phyloP scores from a whole-genome alignment of 2,113 vertebrate genomes.

The Sturnus vulgaris region DNA sequence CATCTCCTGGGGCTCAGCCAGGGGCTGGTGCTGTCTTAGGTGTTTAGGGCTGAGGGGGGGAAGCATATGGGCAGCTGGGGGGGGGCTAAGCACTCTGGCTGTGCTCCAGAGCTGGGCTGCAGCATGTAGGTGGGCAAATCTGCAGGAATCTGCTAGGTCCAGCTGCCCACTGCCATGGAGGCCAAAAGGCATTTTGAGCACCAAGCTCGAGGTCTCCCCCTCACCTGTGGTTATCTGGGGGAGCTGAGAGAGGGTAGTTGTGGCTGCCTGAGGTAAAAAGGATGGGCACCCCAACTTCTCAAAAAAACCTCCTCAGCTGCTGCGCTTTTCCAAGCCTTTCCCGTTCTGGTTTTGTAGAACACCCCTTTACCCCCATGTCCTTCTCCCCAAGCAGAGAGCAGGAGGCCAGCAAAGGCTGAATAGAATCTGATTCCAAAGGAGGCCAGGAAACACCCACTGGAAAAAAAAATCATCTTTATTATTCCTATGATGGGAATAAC shows the following conservation, averaged over 20 bases:
- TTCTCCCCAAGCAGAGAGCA: not conserved
- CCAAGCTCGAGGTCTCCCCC: not conserved
- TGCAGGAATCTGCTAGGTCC: not conserved
- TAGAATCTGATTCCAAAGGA: not conserved
- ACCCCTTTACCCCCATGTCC: rapidly evolving
- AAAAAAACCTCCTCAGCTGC: no score
- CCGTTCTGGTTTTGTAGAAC: not conserved
- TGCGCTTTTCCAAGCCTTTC: not conserved
- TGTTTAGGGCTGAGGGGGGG: not conserved
- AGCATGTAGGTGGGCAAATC: rapidly evolving
- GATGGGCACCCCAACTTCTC: not conserved
- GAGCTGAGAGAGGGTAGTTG: not conserved
- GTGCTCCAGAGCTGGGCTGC: not conserved
- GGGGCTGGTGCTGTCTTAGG: no score
- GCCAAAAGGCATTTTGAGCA: not conserved
- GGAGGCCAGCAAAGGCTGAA: not conserved
- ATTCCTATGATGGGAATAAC: not conserved
- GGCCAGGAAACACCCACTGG: not conserved
- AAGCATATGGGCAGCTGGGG: rapidly evolving
- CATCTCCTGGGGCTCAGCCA: not conserved
- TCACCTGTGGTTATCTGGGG: rapidly evolving
- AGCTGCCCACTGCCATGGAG: not conserved
- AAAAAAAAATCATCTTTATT: conserved; percentile 3
- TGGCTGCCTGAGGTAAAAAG: not conserved
- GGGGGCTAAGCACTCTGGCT: not conserved